Evolutionary conservation across 2,888 invertebrate genomes (phyloP).

Genomic region (Ophonus ardosiacus): DNA sequence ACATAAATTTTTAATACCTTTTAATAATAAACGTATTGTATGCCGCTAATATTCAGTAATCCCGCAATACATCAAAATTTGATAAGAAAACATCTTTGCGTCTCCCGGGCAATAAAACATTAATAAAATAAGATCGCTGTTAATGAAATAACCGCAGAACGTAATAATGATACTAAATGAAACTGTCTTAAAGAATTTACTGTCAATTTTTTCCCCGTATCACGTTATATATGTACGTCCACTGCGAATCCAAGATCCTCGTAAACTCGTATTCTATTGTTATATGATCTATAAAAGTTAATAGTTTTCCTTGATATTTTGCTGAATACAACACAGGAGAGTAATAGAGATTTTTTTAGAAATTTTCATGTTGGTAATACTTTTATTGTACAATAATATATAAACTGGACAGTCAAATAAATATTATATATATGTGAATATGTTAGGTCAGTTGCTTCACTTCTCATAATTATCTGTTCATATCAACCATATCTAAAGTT

Average conservation of each 20-base stretch:
- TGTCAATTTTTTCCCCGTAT: constrained; percentile 50
- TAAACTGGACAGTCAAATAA: background rate
- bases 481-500: background rate
- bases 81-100: background rate
- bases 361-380: constrained; percentile 28
- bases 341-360: constrained; percentile 30
- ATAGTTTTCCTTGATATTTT: constrained; percentile 42
- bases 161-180: constrained; percentile 1
- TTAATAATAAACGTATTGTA: too few species aligned
- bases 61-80: too few species aligned
- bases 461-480: background rate
- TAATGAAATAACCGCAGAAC: constrained; percentile 27
- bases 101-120: background rate
- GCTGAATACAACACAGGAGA: constrained; percentile 20
- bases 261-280: constrained; percentile 49
- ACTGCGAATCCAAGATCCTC: constrained; percentile 32
- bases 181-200: constrained; percentile 48
- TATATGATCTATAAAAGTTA: constrained; percentile 57
- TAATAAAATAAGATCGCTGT: constrained; percentile 9
- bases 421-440: too few species aligned
- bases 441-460: too few species aligned
- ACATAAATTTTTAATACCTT: too few species aligned
- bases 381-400: constrained; percentile 17
- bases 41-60: too few species aligned
- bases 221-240: constrained; percentile 44